These are phyloP conservation scores for Aphidius gifuensis DNA, from an alignment of 1,140 invertebrate genomes.

Conservation along the genomic window DNA sequence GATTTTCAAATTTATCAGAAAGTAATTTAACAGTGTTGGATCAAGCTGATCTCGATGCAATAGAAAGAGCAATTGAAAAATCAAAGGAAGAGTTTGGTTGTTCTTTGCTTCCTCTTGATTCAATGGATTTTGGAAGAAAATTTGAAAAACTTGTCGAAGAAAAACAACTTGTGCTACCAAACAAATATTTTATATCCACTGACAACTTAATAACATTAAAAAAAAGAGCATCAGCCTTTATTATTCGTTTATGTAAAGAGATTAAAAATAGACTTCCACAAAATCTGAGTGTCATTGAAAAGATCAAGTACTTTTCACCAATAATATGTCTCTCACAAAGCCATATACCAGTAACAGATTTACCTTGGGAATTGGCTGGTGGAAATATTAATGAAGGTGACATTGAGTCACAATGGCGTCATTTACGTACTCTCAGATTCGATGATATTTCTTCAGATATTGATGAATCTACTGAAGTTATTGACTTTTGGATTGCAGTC, in stretches of 20 bases:
- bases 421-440: not conserved
- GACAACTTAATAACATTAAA: not conserved
- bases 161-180: no score
- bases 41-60: constrained; percentile 2
- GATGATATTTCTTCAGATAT: not conserved
- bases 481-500: constrained; percentile 29
- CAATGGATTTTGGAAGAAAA: not conserved
- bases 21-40: not conserved
- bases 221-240: not conserved
- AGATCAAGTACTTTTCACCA: constrained; percentile 1
- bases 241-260: not conserved
- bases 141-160: not conserved
- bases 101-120: not conserved
- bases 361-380: no score
- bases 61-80: not conserved
- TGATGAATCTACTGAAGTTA: not conserved
- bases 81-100: not conserved
- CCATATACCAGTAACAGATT: no score
- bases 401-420: constrained; percentile 6
- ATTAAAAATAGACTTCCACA: not conserved
- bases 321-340: not conserved
- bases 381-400: not conserved
- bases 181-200: no score
- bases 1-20: no score
- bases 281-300: not conserved